phyloP scores from a whole-genome alignment of 2,113 vertebrate genomes.

The Sapayoa aenigma region DNA sequence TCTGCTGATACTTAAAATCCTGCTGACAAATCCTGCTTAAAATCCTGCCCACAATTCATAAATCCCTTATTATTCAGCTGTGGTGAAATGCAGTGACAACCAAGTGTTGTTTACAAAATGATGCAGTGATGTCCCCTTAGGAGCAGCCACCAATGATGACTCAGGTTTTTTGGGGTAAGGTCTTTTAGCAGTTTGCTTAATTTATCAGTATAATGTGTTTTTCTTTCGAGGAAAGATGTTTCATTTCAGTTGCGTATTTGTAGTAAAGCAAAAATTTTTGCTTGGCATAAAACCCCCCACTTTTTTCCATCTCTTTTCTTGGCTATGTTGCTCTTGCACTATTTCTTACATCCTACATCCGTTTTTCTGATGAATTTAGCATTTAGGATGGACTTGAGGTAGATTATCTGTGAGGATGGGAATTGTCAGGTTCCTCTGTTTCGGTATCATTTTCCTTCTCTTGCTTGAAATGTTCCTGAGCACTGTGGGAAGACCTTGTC shows the following conservation, averaged over 20 bases:
- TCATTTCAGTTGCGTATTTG: neutral
- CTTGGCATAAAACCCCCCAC: neutral
- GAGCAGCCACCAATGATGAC: neutral
- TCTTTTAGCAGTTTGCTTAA: neutral
- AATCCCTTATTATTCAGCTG: neutral
- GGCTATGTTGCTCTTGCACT: neutral
- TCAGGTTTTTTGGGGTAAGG: neutral
- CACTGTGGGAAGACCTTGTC: constrained; percentile 27
- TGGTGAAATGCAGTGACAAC: neutral
- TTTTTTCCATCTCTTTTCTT: neutral
- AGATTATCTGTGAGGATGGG: neutral
- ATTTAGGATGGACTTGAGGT: neutral
- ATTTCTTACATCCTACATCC: neutral
- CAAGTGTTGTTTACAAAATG: neutral
- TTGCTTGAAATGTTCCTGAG: constrained; percentile 11
- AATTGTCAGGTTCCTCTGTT: constrained; percentile 5
- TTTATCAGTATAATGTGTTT: neutral
- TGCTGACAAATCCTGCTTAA: neutral
- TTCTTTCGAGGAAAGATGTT: neutral
- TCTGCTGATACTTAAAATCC: neutral
- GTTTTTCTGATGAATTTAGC: neutral
- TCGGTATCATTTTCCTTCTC: neutral
- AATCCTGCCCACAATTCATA: neutral
- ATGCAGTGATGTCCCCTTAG: neutral
- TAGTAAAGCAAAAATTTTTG: neutral